phyloP scores from a whole-genome alignment of 2,888 invertebrate genomes.

The Autographa pulchrina region DNA sequence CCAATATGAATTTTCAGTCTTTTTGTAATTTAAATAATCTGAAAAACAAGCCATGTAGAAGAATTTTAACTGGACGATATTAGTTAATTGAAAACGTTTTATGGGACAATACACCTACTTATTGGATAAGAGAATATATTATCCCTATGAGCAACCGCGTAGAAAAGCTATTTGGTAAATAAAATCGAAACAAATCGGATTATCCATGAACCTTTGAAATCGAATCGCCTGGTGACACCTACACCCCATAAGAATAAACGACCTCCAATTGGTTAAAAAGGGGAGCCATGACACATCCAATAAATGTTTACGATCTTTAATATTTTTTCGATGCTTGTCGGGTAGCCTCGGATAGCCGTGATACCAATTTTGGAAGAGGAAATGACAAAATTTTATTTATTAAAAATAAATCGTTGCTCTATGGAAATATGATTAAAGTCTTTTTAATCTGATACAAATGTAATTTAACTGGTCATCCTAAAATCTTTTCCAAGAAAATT shows the following conservation, averaged over 20 bases:
- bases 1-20: no score
- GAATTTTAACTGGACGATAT: background rate
- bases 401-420: background rate
- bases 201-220: constrained; percentile 38
- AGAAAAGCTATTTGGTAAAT: constrained; percentile 9
- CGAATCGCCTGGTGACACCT: constrained; percentile 31
- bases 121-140: background rate
- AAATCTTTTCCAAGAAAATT: no score
- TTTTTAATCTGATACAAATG: no score
- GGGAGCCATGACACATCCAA: constrained; percentile 46
- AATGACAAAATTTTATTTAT: constrained; percentile 20
- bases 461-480: no score
- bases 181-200: constrained; percentile 23
- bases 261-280: constrained; percentile 49
- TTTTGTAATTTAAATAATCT: background rate
- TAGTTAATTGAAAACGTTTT: background rate
- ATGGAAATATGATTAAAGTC: background rate
- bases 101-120: background rate
- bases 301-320: constrained; percentile 58
- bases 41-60: background rate
- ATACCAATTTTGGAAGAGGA: constrained; percentile 23
- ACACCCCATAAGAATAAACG: constrained; percentile 43
- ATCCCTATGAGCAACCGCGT: constrained; percentile 7
- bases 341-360: constrained; percentile 28
- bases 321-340: constrained; percentile 49